phyloP scores from a whole-genome alignment of 2,888 invertebrate genomes.

The Orthonevra nobilis region DNA sequence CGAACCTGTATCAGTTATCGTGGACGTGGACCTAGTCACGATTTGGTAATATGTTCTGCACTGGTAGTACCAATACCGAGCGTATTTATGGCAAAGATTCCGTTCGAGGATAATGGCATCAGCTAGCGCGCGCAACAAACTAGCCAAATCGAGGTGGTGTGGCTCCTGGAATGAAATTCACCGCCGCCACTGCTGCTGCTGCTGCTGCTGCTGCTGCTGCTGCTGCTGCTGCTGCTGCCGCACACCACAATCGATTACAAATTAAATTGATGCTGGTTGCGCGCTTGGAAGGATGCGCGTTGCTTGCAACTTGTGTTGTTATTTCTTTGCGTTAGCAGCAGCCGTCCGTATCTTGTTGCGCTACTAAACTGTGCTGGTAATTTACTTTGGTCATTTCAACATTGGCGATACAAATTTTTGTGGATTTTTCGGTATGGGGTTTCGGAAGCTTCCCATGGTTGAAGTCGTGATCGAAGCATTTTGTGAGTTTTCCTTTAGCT shows the following conservation, averaged over 20 bases:
- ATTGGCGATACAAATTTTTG: slow-evolving; percentile 55
- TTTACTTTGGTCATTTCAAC: slow-evolving; percentile 62
- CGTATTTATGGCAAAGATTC: slow-evolving; percentile 68
- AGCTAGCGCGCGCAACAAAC: slow-evolving; percentile 2
- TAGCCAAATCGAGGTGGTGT: slow-evolving; percentile 39
- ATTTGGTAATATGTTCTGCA: slow-evolving; percentile 78
- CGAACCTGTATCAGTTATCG: slow-evolving; percentile 78
- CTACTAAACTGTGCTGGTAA: slow-evolving; percentile 59
- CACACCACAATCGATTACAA: slow-evolving; percentile 67
- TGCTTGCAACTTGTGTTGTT: slow-evolving; percentile 26
- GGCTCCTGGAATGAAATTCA: slow-evolving; percentile 70
- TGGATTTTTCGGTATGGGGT: slow-evolving; percentile 47
- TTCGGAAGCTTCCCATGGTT: slow-evolving; percentile 63
- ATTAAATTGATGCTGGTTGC: slow-evolving; percentile 69
- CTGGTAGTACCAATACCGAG: slow-evolving; percentile 60
- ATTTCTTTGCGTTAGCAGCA: slow-evolving; percentile 2
- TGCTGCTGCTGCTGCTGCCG: slow-evolving; percentile 19
- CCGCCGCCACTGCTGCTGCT: slow-evolving; percentile 36
- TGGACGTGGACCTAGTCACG: slow-evolving; percentile 80
- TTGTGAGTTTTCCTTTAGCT: slow-evolving; percentile 27
- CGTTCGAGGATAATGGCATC: slow-evolving; percentile 59
- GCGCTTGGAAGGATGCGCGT: slow-evolving; percentile 65
- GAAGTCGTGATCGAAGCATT: slow-evolving; percentile 67
- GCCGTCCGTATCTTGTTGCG: slow-evolving; percentile 35
- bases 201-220: too few species aligned